Evolutionary conservation across 2,888 invertebrate species (phyloP), one percentile per base, ranked within the genome.

Genomic region (Torymus tubicola): DNA sequence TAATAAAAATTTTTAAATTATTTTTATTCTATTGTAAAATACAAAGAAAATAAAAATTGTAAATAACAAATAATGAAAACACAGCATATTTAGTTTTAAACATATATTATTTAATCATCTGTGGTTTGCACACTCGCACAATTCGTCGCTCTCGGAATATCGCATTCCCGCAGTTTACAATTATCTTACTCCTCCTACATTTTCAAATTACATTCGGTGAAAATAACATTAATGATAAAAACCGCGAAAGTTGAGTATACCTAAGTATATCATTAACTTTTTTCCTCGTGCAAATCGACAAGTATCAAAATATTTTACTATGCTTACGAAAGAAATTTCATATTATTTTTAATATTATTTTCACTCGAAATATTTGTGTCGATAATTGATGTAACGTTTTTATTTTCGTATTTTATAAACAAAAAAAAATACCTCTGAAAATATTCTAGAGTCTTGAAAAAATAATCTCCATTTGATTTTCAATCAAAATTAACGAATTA

Each of bases 251-350:
- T 86, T 86, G 85, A 85, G 87, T 86, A 85, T 86, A 85, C 42
- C 10, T 42, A 21, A 21, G 21, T 21, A 42, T 42, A 42, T 87
- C 85, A 83, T 84, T 80, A 67, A 73, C 82, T 79, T 74, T 81
- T 85, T 42, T 42, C 42, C 42, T 87, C 87, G 87, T 89, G 88
- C 88, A 87, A 87, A 88, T 89, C 85, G 87, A 85, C 86, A 88
- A 88, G 89, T 90, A 90, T 88, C 88, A 90, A 90, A 90, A 90
- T 90, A 90, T 90, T 85, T 88, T 42, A 85, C 86, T 88, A 87
- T 87, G 86, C 84, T 85, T 87, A 83, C 83, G 77, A 84, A 84
- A 83, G 81, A 78, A 83, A 83, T 79, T 42, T 42, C 63, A 78
- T 18, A 72, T 81, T 72, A 82, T 73, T 80, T 80, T 74, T 81